phyloP scores from a whole-genome alignment of 2,888 invertebrate genomes.

The Endotricha flammealis region DNA sequence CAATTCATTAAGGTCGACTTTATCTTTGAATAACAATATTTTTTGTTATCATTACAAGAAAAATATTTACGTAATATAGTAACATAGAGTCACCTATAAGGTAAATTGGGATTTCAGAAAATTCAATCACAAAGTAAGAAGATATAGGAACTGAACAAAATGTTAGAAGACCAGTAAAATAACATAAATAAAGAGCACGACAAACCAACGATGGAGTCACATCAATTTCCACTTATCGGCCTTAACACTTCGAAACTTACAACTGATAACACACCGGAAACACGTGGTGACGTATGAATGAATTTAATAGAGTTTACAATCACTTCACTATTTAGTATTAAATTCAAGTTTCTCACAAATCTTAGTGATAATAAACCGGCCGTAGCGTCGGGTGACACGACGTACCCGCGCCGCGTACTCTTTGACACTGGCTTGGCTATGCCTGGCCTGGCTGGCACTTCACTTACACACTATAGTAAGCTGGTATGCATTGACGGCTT shows the following conservation, averaged over 20 bases:
- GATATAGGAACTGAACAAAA: no score
- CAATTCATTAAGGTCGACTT: slow-evolving; percentile 27
- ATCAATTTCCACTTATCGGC: slow-evolving; percentile 62
- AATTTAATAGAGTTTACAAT: slow-evolving; percentile 17
- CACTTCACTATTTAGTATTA: slow-evolving; percentile 24
- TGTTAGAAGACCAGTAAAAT: slow-evolving; percentile 27
- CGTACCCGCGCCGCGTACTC: slow-evolving; percentile 44
- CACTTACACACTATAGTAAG: slow-evolving; percentile 35
- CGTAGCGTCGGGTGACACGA: slow-evolving; percentile 33
- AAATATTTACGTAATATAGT: no score
- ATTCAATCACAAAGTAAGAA: no score
- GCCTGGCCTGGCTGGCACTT: no score
- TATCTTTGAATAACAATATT: no score
- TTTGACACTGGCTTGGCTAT: slow-evolving; percentile 49
- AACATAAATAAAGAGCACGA: slow-evolving; percentile 31
- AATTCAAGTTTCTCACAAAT: slow-evolving; percentile 26
- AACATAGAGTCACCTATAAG: no score
- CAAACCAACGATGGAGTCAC: slow-evolving; percentile 55
- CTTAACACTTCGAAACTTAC: slow-evolving; percentile 61
- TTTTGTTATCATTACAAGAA: no score
- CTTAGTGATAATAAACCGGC: slow-evolving; percentile 25
- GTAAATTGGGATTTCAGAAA: no score
- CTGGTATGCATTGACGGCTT: slow-evolving; percentile 55
- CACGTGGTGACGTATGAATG: slow-evolving; percentile 24
- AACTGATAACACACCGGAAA: slow-evolving; percentile 32